Conservation (phyloP, 2,113 vertebrate species). For the Grantiella picta region DNA sequence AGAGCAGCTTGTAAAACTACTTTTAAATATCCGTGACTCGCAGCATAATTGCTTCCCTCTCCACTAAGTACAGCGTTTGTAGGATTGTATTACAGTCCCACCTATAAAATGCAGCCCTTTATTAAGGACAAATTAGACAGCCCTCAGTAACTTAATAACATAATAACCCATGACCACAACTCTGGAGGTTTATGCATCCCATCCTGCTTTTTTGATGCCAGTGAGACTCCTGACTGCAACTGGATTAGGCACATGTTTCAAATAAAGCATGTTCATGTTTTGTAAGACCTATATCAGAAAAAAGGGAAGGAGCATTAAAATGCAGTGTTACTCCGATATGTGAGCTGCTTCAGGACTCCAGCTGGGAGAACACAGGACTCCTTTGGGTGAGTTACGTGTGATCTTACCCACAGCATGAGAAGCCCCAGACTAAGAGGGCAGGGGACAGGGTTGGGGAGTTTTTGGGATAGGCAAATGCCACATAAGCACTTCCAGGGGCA, state of each 20-base stretch:
- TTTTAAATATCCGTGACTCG: neutral
- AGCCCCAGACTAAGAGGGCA: accelerated
- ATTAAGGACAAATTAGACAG: neutral
- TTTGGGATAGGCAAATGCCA: accelerated
- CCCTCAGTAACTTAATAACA: neutral
- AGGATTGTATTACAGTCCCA: neutral
- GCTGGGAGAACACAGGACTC: accelerated
- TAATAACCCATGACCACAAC: neutral
- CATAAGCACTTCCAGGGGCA: accelerated
- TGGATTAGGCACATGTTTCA: neutral
- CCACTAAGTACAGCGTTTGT: neutral
- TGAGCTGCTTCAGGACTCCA: neutral
- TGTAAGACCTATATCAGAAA: neutral
- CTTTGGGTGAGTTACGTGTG: accelerated
- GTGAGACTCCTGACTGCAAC: neutral
- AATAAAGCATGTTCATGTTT: accelerated
- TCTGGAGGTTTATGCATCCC: neutral
- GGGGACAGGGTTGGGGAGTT: accelerated
- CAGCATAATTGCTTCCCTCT: neutral
- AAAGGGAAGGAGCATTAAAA: neutral
- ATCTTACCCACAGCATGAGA: accelerated
- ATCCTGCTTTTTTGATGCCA: neutral
- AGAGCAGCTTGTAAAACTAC: neutral
- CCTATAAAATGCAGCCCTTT: neutral
- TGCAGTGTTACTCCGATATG: neutral